Conservation (phyloP, 2,113 vertebrate species). For the Trogon surrucura region DNA sequence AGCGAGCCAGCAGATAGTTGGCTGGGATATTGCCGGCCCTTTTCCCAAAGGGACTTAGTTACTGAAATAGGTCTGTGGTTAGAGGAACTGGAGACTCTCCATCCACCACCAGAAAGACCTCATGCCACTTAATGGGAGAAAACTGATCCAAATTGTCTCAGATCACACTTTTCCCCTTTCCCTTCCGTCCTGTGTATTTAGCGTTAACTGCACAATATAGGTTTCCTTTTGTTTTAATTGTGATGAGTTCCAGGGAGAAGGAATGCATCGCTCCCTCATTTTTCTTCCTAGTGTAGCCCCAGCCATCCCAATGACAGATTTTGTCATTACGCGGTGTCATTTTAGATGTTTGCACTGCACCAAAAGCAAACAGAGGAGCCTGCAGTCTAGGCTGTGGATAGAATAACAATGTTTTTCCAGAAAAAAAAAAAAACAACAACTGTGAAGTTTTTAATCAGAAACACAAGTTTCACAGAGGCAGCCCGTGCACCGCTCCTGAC, state of each 20-base stretch:
- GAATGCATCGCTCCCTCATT: not conserved
- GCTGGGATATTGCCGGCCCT: not conserved
- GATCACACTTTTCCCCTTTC: not conserved
- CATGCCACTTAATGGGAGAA: not conserved
- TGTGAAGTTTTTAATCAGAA: conserved; percentile 64
- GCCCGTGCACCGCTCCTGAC: not conserved
- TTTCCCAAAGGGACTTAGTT: not conserved
- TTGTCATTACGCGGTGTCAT: conserved; percentile 59
- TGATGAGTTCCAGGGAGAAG: conserved; percentile 14
- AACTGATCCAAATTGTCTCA: not conserved
- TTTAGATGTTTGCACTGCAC: conserved; percentile 67
- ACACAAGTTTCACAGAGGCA: not conserved
- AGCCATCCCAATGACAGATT: conserved; percentile 43
- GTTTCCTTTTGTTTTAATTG: conserved; percentile 42
- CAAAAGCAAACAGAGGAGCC: conserved; percentile 64
- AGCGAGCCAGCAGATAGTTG: not conserved
- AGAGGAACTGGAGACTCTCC: not conserved
- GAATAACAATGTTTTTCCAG: conserved; percentile 63
- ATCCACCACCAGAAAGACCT: not conserved
- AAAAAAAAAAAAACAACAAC: not conserved
- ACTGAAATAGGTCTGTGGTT: not conserved
- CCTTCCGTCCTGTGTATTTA: not conserved
- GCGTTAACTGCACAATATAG: not conserved
- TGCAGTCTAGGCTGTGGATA: conserved; percentile 50
- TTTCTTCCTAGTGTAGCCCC: conserved; percentile 41